These are phyloP conservation scores for Mesodorylaimus sp. DNA, from an alignment of 2,888 invertebrate genomes.

Conservation along the genomic window DNA sequence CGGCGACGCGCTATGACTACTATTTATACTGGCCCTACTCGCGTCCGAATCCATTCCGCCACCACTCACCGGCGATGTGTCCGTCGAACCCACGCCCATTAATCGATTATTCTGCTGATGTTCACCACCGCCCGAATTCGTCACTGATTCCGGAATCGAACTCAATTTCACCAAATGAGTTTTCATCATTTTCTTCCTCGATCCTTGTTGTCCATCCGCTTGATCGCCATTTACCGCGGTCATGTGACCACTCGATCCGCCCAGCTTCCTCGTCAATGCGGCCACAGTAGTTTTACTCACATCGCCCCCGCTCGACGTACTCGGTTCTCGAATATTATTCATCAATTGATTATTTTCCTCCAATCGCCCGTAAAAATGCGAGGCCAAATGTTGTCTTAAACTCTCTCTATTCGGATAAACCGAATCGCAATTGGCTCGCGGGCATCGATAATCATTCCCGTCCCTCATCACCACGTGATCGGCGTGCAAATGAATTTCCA, in stretches of 20 bases:
- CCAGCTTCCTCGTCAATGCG: slow-evolving; percentile 4
- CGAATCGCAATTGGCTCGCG: slow-evolving; percentile 16
- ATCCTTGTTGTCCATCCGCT: background rate
- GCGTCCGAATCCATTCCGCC: slow-evolving; percentile 4
- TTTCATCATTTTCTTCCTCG: too few species aligned
- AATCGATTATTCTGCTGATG: too few species aligned
- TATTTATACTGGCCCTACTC: background rate
- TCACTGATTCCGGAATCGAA: background rate
- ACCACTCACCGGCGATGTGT: background rate
- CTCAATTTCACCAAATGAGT: slow-evolving; percentile 5
- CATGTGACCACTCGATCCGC: background rate
- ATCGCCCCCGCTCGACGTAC: background rate
- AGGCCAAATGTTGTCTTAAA: slow-evolving; percentile 19
- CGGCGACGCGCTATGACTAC: background rate
- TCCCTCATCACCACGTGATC: slow-evolving; percentile 25
- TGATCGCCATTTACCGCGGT: background rate
- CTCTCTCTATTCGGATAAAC: slow-evolving; percentile 19
- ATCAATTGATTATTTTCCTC: background rate
- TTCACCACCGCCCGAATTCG: too few species aligned
- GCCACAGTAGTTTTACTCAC: slow-evolving; percentile 4
- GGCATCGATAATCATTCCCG: slow-evolving; percentile 23
- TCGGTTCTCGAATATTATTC: background rate
- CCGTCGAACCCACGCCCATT: background rate
- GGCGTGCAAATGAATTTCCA: slow-evolving; percentile 21
- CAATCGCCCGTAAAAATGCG: slow-evolving; percentile 14